These are phyloP conservation scores for Galaxias olidus DNA, from an alignment of 2,797 vertebrate genomes.

Conservation along the genomic window DNA sequence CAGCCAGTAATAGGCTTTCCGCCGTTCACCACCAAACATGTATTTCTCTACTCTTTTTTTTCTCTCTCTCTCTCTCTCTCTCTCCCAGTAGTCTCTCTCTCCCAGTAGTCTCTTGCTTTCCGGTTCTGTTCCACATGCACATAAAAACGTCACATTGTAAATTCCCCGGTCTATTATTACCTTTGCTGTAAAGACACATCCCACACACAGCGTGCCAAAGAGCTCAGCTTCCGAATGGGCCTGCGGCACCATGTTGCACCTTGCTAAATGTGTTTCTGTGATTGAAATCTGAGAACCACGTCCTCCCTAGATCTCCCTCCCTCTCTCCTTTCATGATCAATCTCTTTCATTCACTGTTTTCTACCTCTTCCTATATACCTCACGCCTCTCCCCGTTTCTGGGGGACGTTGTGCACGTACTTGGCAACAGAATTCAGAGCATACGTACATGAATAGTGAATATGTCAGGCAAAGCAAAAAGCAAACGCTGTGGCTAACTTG, in stretches of 20 bases:
- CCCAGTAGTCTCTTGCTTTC: slow-evolving; percentile 40
- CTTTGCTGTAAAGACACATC: slow-evolving; percentile 67
- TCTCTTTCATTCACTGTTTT: slow-evolving; percentile 32
- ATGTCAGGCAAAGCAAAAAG: too few relatives aligned
- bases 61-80: slow-evolving; percentile 3
- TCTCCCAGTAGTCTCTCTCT: too few relatives aligned
- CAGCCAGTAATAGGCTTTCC: slow-evolving; percentile 52
- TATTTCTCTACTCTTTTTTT: slow-evolving; percentile 16
- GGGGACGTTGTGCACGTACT: background rate
- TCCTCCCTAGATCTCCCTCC: slow-evolving; percentile 16
- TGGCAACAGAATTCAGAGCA: too few relatives aligned
- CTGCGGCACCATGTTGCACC: slow-evolving; percentile 55
- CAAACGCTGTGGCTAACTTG: too few relatives aligned
- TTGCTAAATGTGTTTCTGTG: slow-evolving; percentile 52
- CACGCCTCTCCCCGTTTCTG: slow-evolving; percentile 11
- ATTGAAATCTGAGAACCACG: slow-evolving; percentile 56
- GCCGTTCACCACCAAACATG: slow-evolving; percentile 59
- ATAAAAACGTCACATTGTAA: slow-evolving; percentile 60
- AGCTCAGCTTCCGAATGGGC: slow-evolving; percentile 56
- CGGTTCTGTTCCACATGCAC: slow-evolving; percentile 51
- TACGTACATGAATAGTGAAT: too few relatives aligned
- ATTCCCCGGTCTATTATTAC: slow-evolving; percentile 69
- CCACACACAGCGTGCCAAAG: slow-evolving; percentile 65
- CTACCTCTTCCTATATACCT: background rate
- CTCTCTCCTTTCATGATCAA: slow-evolving; percentile 27